phyloP scores from a whole-genome alignment of 1,140 invertebrate genomes.

The Coelopa frigida region DNA sequence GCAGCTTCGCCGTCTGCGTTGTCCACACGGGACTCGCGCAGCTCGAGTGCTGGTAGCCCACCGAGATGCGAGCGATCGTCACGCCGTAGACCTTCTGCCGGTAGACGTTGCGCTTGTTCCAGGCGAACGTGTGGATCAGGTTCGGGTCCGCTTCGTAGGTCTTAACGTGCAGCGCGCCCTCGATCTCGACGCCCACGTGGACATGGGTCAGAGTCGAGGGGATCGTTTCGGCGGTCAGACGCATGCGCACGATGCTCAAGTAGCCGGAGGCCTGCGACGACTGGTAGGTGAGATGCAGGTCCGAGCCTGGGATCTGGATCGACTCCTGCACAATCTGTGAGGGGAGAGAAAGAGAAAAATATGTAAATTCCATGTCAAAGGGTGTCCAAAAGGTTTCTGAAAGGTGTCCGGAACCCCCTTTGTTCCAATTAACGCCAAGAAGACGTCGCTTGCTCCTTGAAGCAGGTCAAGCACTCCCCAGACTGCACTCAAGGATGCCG shows the following conservation, averaged over 20 bases:
- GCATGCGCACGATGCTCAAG: constrained; percentile 83
- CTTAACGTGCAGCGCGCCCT: constrained; percentile 84
- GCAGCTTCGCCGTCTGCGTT: constrained; percentile 82
- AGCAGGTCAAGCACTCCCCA: constrained; percentile 8
- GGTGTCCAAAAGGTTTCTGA: no score
- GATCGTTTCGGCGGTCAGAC: constrained; percentile 72
- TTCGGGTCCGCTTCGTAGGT: constrained; percentile 93
- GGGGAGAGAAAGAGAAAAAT: constrained; percentile 7
- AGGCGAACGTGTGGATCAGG: constrained; percentile 89
- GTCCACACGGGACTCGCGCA: constrained; percentile 88
- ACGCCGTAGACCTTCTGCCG: constrained; percentile 92
- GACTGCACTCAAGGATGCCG: no score
- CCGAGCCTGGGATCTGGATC: constrained; percentile 84
- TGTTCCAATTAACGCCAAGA: no score
- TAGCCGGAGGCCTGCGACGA: constrained; percentile 89
- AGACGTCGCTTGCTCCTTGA: no score
- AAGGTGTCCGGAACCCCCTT: no score
- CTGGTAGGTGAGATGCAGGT: constrained; percentile 86
- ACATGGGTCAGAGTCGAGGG: constrained; percentile 77
- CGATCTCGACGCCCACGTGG: constrained; percentile 82
- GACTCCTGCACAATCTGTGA: constrained; percentile 91
- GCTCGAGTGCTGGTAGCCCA: constrained; percentile 89
- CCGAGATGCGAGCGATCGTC: constrained; percentile 75
- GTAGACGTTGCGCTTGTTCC: constrained; percentile 96
- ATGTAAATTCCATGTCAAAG: not conserved